Conservation (phyloP, 2,888 invertebrate genomes). For the Agrochola lota region DNA sequence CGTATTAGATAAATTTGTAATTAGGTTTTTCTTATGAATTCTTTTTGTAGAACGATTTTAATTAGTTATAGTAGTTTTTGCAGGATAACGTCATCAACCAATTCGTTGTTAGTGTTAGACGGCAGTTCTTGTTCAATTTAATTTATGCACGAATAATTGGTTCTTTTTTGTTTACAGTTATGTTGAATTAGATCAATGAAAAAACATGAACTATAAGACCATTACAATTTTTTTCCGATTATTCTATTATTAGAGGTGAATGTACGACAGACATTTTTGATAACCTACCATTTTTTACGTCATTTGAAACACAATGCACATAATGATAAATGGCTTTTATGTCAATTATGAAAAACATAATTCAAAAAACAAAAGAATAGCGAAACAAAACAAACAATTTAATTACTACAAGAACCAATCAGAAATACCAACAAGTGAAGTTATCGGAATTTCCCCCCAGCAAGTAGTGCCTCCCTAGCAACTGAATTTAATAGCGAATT, state of each 20-base stretch:
- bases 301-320: neutral
- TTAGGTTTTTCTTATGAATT: conserved; percentile 29
- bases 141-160: conserved; percentile 46
- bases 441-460: neutral
- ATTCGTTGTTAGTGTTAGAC: neutral
- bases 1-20: conserved; percentile 29
- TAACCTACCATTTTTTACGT: neutral
- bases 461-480: neutral
- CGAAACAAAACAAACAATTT: neutral
- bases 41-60: conserved; percentile 44
- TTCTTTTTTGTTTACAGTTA: conserved; percentile 27
- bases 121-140: conserved; percentile 35
- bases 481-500: conserved; percentile 36
- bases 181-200: conserved; percentile 26
- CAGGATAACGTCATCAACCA: conserved; percentile 41
- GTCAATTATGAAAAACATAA: neutral
- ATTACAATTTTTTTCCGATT: neutral
- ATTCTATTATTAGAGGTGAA: neutral
- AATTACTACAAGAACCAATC: neutral
- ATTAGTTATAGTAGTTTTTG: conserved; percentile 49
- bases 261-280: neutral
- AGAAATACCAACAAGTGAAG: neutral
- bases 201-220: neutral
- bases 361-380: neutral
- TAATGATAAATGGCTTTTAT: neutral